phyloP scores from a whole-genome alignment of 2,888 invertebrate genomes.

The Lagria hirta region DNA sequence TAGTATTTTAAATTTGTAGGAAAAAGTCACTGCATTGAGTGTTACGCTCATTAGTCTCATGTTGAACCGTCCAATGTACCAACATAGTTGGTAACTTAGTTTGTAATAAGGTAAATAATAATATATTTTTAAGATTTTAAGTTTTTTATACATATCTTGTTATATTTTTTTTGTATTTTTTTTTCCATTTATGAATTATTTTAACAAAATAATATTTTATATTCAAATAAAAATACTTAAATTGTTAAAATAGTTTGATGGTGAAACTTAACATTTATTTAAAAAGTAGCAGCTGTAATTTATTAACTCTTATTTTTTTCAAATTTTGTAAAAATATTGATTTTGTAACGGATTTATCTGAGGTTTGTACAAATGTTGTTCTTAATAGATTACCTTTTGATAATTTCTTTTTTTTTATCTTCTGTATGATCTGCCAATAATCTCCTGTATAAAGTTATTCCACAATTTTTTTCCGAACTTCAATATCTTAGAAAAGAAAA shows the following conservation, averaged over 20 bases:
- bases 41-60: constrained; percentile 48
- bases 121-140: constrained; percentile 31
- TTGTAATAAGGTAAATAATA: constrained; percentile 37
- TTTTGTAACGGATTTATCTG: too few relatives aligned
- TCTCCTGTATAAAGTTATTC: too few relatives aligned
- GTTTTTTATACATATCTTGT: constrained; percentile 20
- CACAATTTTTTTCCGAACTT: too few relatives aligned
- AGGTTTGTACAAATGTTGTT: too few relatives aligned
- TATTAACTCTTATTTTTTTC: constrained; percentile 18
- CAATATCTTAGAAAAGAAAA: too few relatives aligned
- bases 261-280: constrained; percentile 10
- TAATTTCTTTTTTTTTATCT: constrained; percentile 29
- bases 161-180: constrained; percentile 20
- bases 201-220: constrained; percentile 9
- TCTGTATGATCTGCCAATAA: too few relatives aligned
- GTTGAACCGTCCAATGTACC: constrained; percentile 50
- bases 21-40: constrained; percentile 2
- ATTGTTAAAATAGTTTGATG: constrained; percentile 2
- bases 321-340: constrained; percentile 51
- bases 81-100: constrained; percentile 43
- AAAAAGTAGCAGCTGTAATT: constrained; percentile 17
- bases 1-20: constrained; percentile 10
- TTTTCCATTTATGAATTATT: constrained; percentile 17
- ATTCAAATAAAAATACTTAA: constrained; percentile 3
- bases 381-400: too few relatives aligned